phyloP scores from a whole-genome alignment of 2,888 invertebrate genomes.

The Amblyjoppa proteus region DNA sequence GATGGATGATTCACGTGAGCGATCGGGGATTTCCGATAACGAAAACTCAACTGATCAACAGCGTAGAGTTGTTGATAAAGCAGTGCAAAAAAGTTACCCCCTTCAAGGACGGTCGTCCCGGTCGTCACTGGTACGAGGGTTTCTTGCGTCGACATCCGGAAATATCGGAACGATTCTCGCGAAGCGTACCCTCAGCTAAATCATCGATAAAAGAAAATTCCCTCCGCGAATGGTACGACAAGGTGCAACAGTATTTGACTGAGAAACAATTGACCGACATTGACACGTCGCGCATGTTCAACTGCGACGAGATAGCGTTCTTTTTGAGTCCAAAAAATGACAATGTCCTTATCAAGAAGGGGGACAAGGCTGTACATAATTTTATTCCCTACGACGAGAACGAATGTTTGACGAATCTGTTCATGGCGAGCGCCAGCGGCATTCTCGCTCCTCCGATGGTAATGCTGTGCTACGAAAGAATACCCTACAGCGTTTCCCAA shows the following conservation, averaged over 20 bases:
- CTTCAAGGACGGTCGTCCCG: constrained; percentile 77
- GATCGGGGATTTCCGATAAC: constrained; percentile 78
- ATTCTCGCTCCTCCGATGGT: constrained; percentile 67
- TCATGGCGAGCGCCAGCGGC: constrained; percentile 69
- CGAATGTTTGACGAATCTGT: constrained; percentile 72
- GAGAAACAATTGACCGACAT: constrained; percentile 70
- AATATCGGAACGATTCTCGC: constrained; percentile 73
- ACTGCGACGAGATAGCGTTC: constrained; percentile 82
- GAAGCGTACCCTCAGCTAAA: constrained; percentile 75
- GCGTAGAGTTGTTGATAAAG: constrained; percentile 72
- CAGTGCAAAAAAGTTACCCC: constrained; percentile 65
- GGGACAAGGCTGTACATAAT: constrained; percentile 72
- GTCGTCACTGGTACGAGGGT: constrained; percentile 78
- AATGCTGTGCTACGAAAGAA: constrained; percentile 65
- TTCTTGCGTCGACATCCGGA: constrained; percentile 79
- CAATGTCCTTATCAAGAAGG: constrained; percentile 78
- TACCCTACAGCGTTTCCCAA: constrained; percentile 57
- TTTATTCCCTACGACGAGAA: constrained; percentile 72
- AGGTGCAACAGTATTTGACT: constrained; percentile 74
- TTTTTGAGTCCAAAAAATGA: constrained; percentile 79
- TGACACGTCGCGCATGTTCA: constrained; percentile 77
- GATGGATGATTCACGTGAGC: constrained; percentile 73
- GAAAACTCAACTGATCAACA: constrained; percentile 76
- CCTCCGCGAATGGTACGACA: constrained; percentile 76
- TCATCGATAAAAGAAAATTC: constrained; percentile 75